Base-by-base conservation (phyloP, 2,113 vertebrate species). In the Hyperopisus bebe region DNA sequence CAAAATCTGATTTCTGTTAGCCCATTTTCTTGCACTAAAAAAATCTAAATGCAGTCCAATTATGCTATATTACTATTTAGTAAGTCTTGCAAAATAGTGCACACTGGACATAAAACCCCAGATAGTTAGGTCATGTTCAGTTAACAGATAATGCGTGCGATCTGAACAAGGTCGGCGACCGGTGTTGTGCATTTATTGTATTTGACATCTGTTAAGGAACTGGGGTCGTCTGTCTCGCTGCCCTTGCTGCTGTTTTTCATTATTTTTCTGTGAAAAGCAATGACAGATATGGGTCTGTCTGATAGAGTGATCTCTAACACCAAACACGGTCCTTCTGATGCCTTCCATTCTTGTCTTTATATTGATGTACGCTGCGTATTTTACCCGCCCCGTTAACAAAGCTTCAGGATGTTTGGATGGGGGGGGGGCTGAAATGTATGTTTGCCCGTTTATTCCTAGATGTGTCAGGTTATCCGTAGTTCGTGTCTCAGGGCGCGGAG, bases 401-500 rank as follows among this genome's bases (percentile, higher is more conserved):
- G 35, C 74, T 80, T 70, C 10, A 8, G 31, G 35, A 19, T 39
- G 35, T 39, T 39, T 42, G 17, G 74, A 80, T 77, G 74, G 11
- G 3, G 15, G 10, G 87, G 74, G 89, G 55, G 89, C 31, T 42
- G 88, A 82, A 84, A 58, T 70, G 46, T 85, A 88, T 89, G 77
- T 87, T 58, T 87, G 88, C 90, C 74, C 58, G 55, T 89, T 90
- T 91, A 53, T 70, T 9, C 82, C 35, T 27, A 58, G 62, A 39
- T 24, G 74, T 90, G 88, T 89, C 85, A 17, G 74, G 55, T 48
- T 74, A 58, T 88, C 50, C 42, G 86, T 80, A 35, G 47, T 58
- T 39, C 51, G 17, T 88, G 84, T 39, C 42, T 50, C 46, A 27
- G 5, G 35, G 3, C n/a, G 44, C 19, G 5, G 3, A 47, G 35